Evolutionary conservation across 1,140 invertebrate species (phyloP), one percentile per base, ranked within the genome.

Genomic region (Hypothenemus hampei): DNA sequence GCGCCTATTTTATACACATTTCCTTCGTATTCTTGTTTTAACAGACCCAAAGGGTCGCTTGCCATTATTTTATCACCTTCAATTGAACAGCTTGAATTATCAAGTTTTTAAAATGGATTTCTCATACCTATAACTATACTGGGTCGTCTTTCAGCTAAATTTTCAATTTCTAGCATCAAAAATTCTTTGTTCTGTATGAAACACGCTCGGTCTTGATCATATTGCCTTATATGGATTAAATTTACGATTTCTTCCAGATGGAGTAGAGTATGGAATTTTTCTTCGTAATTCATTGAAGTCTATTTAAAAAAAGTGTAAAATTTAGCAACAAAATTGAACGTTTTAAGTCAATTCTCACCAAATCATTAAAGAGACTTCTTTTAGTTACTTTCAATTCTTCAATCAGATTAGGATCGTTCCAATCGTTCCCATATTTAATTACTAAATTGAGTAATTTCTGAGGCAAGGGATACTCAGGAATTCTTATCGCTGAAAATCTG

Each of bases 121-220:
- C 8, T 19, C 3, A 39, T 46, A 54, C 60, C 90, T 37, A 83
- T 65, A 29, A 93, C 77, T 5, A 97, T 68, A 2, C 90, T 93
- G 2, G 92, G 93, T 39, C 92, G 78, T 60, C 81, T 85, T 70
- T 96, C 93, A 41, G 81, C 77, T 8, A 96, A 73, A 49, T 90
- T 89, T 40, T 84, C 83, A 26, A 96, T 84, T 67, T 83, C 77
- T 44, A 96, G 69, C 10, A 76, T 73, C 4, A 95, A 71, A 74
- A 77, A 93, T 56, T 89, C 84, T 6, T 80, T 80, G 56, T 70
- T 74, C 5, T 65, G 73, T 46, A 76, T 75, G 59, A 94, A 78
- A 56, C 77, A 75, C 6, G 80, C 82, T 56, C 78, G 78, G 29
- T 80, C 70, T 58, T 85, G 78, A 69, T 89, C 82, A 70, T 84